Evolutionary conservation across 37 sponge, comb jelly and placozoan species (phyloP).

Genomic region (Corticium candelabrum): DNA sequence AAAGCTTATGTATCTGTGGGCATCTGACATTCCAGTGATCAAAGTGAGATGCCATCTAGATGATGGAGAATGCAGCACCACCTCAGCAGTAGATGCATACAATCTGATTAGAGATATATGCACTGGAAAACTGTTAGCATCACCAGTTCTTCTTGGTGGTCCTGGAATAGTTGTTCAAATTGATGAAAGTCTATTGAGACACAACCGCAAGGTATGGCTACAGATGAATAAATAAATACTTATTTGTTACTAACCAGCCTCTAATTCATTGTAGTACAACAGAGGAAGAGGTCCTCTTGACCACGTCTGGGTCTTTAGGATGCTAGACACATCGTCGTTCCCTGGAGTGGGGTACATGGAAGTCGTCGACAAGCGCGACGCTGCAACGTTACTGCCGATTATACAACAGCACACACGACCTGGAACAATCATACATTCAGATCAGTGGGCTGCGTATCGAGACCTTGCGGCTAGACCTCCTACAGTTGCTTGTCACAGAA

Average conservation of each 20-base stretch:
- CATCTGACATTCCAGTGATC: conserved; percentile 22
- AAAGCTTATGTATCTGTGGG: conserved; percentile 36
- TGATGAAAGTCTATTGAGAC: conserved; percentile 37
- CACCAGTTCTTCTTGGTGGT: conserved; percentile 21
- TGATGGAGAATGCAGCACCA: conserved; percentile 15
- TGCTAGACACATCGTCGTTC: conserved; percentile 32
- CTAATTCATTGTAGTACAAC: neutral
- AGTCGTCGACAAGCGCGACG: conserved; percentile 31
- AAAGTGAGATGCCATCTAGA: conserved; percentile 15
- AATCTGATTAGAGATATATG: conserved; percentile 42
- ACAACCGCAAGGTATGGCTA: conserved; percentile 34
- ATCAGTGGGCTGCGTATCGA: conserved; percentile 46
- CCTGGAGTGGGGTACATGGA: conserved; percentile 54
- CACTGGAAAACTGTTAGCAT: conserved; percentile 1
- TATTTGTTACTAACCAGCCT: too few species aligned
- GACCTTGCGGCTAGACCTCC: conserved; percentile 16
- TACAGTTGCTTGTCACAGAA: conserved; percentile 22
- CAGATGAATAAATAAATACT: too few species aligned
- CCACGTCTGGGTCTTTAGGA: conserved; percentile 64
- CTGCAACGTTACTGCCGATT: conserved; percentile 52
- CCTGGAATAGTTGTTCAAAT: conserved; percentile 29
- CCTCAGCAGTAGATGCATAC: conserved; percentile 39
- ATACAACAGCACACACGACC: conserved; percentile 34
- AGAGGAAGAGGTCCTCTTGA: too few species aligned
- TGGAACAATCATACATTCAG: conserved; percentile 35